Conservation (phyloP, 2,797 vertebrate species). For the Microctenopoma steveboyesi region DNA sequence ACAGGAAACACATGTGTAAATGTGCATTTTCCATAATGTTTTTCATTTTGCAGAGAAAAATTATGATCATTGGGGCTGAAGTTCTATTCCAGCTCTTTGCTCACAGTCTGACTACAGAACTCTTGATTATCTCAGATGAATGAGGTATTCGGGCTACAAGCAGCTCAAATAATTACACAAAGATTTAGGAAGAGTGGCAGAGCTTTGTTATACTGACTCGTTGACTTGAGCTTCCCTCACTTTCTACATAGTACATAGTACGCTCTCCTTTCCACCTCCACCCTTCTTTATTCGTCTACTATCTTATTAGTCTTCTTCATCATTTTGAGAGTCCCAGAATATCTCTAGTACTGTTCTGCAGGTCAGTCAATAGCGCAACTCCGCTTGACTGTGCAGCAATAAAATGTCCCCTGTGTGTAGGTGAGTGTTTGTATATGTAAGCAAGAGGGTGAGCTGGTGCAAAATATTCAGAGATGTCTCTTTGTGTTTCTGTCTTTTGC, state of each 20-base stretch:
- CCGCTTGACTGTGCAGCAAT: slow-evolving; percentile 49
- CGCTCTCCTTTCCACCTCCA: too few species aligned
- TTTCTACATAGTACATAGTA: background rate
- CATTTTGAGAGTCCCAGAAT: slow-evolving; percentile 44
- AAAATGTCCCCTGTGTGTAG: slow-evolving; percentile 41
- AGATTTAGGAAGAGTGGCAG: slow-evolving; percentile 18
- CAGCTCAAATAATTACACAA: slow-evolving; percentile 15
- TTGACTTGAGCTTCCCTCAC: slow-evolving; percentile 5
- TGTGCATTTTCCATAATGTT: slow-evolving; percentile 42
- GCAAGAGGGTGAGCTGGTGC: background rate
- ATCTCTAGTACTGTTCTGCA: slow-evolving; percentile 47
- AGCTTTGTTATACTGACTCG: slow-evolving; percentile 20
- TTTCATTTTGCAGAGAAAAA: slow-evolving; percentile 50
- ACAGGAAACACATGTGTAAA: slow-evolving; percentile 35
- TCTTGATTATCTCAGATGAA: slow-evolving; percentile 44
- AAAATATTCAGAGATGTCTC: slow-evolving; percentile 29
- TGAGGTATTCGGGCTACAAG: background rate
- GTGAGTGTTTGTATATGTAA: slow-evolving; percentile 38
- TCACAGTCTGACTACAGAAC: slow-evolving; percentile 44
- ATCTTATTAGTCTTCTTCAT: slow-evolving; percentile 58
- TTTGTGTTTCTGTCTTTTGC: slow-evolving; percentile 20
- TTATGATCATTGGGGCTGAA: slow-evolving; percentile 46
- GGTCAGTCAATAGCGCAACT: slow-evolving; percentile 56
- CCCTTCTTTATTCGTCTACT: slow-evolving; percentile 21
- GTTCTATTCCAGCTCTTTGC: slow-evolving; percentile 32